Base-by-base conservation (phyloP, 2,113 vertebrate species). In the Rattus rattus region DNA sequence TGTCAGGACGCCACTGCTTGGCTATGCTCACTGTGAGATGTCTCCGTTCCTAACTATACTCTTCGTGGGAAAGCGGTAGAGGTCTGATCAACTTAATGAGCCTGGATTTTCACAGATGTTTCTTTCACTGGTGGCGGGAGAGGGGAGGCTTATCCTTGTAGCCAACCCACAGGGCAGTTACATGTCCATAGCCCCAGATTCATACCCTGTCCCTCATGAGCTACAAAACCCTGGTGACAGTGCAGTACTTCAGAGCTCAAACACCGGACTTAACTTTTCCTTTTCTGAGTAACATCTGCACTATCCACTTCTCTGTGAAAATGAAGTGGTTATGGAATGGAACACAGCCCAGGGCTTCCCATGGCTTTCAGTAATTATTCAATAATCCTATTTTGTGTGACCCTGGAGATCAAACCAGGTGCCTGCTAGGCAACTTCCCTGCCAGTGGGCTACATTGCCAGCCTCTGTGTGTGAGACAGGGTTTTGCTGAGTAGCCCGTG, bases 81-180 rank as follows among this genome's bases (percentile, higher is more conserved):
- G n/a, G 17, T 86, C 13, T 79, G 94, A 95, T 91, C 36, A 63
- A 72, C 61, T 30, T 93, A 95, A 90, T 83, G 67, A 96, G 77
- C 39, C 13, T 77, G 56, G 30, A 92, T 98, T 95, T 86, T 80
- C 81, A 19, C n/a, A 52, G 63, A 86, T 80, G 49, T 36, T 96
- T 86, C 24, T 92, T 81, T 49, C 2, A 26, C 11, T 59, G n/a
- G 70, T 65, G 33, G 11, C 0, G 54, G 87, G 63, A 94, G 59
- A 88, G 52, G 92, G 10, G n/a, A 88, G 11, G 19, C 11, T 94
- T 39, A n/a, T 93, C 91, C 49, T 81, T 79, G n/a, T 13, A 24
- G 24, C 24, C n/a, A 56, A 9, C 12, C 81, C 11, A 1, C 1
- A 73, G 54, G 52, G 26, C 16, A 49, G 10, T 47, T 76, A 65